These are phyloP conservation scores for Acronicta alni DNA, from an alignment of 2,888 invertebrate genomes.

Conservation along the genomic window DNA sequence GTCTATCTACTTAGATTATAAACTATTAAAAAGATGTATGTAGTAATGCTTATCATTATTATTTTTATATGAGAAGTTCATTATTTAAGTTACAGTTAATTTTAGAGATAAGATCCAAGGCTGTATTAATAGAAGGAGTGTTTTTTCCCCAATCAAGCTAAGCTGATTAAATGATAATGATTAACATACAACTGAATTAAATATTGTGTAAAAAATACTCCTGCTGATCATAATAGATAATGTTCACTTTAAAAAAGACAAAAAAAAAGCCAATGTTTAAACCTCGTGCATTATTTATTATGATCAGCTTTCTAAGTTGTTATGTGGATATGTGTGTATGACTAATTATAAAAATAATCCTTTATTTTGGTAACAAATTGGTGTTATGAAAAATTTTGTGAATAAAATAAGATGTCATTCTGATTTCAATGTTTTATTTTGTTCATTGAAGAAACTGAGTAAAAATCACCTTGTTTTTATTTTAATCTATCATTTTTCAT, in stretches of 20 bases:
- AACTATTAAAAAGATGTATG: slow-evolving; percentile 72
- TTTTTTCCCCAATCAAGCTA: slow-evolving; percentile 75
- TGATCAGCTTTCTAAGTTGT: slow-evolving; percentile 79
- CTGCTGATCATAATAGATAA: slow-evolving; percentile 75
- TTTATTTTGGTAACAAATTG: slow-evolving; percentile 89
- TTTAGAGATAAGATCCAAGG: slow-evolving; percentile 87
- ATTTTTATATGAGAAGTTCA: slow-evolving; percentile 87
- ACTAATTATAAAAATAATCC: slow-evolving; percentile 86
- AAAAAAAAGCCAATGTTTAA: slow-evolving; percentile 61
- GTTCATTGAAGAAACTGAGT: slow-evolving; percentile 27
- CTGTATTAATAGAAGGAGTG: slow-evolving; percentile 86
- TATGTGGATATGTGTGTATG: slow-evolving; percentile 84
- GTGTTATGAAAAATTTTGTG: slow-evolving; percentile 87
- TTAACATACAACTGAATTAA: slow-evolving; percentile 64
- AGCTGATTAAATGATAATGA: slow-evolving; percentile 69
- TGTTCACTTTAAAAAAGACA: slow-evolving; percentile 62
- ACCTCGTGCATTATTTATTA: slow-evolving; percentile 69
- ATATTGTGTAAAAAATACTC: slow-evolving; percentile 80
- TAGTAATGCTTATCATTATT: slow-evolving; percentile 80
- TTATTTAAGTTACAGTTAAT: slow-evolving; percentile 86
- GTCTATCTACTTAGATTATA: slow-evolving; percentile 86
- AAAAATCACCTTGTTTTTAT: slow-evolving; percentile 20
- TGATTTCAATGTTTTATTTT: slow-evolving; percentile 57
- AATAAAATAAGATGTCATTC: slow-evolving; percentile 88
- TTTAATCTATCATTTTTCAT: slow-evolving; percentile 69